A percentile compares a stretch with the other conserved stretches of the same genome.
These are phyloP conservation scores for Syrista parreyssii DNA, from an alignment of 2,888 invertebrate species.

Conservation along the genomic window DNA sequence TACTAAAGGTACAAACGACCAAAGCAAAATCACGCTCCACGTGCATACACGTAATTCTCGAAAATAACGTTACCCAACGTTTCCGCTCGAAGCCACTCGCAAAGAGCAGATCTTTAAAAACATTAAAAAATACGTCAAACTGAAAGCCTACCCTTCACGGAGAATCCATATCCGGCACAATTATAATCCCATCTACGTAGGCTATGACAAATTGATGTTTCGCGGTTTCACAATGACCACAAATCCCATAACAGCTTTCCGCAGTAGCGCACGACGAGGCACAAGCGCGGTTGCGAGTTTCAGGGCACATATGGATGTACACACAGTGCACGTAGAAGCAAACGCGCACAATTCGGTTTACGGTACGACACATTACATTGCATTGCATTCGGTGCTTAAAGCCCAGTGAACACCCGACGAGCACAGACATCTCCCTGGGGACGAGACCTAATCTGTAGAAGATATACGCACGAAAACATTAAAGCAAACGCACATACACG, in stretches of 20 bases:
- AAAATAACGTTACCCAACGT: background rate
- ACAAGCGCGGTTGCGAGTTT: background rate
- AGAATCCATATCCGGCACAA: background rate
- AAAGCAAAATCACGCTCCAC: background rate
- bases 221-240: background rate
- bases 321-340: background rate
- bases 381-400: background rate
- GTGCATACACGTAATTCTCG: background rate
- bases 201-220: conserved; percentile 4
- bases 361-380: background rate
- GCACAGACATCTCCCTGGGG: background rate
- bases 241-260: conserved; percentile 4
- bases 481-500: background rate
- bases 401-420: background rate
- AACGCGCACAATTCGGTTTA: background rate
- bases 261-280: background rate
- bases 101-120: background rate
- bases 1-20: background rate
- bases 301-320: background rate
- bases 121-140: background rate
- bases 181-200: background rate
- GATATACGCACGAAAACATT: background rate
- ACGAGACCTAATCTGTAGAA: background rate
- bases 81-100: background rate
- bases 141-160: background rate